phyloP scores from a whole-genome alignment of 2,113 vertebrate species.

The Takifugu flavidus region DNA sequence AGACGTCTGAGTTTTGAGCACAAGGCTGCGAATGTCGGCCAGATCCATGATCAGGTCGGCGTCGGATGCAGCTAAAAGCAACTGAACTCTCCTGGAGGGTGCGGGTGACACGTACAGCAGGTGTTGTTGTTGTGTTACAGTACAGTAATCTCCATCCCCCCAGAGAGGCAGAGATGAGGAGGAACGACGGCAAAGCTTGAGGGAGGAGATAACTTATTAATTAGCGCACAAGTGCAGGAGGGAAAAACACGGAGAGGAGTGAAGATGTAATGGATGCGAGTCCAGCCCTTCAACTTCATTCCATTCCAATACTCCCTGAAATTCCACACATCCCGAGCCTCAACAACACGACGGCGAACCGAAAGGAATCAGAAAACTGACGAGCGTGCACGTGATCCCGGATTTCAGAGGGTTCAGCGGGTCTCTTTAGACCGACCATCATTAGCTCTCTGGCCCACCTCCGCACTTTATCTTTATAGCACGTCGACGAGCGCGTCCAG shows the following conservation, averaged over 20 bases:
- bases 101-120: conserved; percentile 52
- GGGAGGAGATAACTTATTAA: conserved; percentile 52
- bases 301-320: conserved; percentile 36
- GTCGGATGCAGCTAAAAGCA: neutral
- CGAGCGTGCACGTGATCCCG: neutral
- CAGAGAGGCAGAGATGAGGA: conserved; percentile 24
- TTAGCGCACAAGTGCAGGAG: conserved; percentile 28
- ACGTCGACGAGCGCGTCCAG: neutral
- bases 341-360: too few relatives aligned
- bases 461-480: conserved; percentile 12
- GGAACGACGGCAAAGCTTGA: conserved; percentile 18
- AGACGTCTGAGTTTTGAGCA: conserved; percentile 66
- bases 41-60: conserved; percentile 52
- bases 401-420: too few relatives aligned
- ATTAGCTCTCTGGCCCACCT: too few relatives aligned
- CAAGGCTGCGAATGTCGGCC: conserved; percentile 48
- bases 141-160: conserved; percentile 39
- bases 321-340: conserved; percentile 25
- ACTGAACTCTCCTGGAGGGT: neutral
- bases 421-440: too few relatives aligned
- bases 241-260: conserved; percentile 8
- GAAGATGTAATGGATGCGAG: conserved; percentile 22
- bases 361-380: too few relatives aligned
- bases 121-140: conserved; percentile 72
- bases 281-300: conserved; percentile 22